Conservation (phyloP, 2,888 invertebrate genomes). For the Drosophila melanosoma region DNA sequence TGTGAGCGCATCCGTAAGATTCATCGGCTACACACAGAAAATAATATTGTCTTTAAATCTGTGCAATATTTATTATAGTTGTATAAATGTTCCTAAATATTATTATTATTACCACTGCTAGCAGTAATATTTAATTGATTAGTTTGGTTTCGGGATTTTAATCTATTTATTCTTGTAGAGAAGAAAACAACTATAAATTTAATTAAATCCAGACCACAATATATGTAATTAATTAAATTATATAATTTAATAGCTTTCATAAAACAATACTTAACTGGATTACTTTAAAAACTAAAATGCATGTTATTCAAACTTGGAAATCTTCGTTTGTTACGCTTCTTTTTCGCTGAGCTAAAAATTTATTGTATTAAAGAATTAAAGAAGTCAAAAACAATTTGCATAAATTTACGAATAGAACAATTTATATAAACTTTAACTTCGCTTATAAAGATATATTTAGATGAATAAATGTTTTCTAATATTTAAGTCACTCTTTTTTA, state of each 20-base stretch:
- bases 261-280: neutral
- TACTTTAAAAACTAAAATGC: too few species aligned
- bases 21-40: constrained; percentile 20
- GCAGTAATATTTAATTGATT: neutral
- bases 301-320: neutral
- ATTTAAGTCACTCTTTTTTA: neutral
- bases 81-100: neutral
- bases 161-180: neutral
- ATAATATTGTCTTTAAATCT: neutral
- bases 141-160: neutral
- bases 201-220: neutral
- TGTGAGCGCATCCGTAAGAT: constrained; percentile 45
- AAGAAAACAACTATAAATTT: neutral
- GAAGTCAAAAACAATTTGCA: neutral
- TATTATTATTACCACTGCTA: neutral
- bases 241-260: neutral
- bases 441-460: neutral
- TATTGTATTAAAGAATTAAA: neutral
- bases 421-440: neutral
- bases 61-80: neutral
- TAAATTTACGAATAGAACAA: neutral
- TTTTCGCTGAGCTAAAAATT: neutral
- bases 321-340: neutral
- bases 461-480: neutral
- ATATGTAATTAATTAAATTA: neutral